Base-by-base conservation (phyloP, 2,797 vertebrate species). In the Catharus ustulatus region DNA sequence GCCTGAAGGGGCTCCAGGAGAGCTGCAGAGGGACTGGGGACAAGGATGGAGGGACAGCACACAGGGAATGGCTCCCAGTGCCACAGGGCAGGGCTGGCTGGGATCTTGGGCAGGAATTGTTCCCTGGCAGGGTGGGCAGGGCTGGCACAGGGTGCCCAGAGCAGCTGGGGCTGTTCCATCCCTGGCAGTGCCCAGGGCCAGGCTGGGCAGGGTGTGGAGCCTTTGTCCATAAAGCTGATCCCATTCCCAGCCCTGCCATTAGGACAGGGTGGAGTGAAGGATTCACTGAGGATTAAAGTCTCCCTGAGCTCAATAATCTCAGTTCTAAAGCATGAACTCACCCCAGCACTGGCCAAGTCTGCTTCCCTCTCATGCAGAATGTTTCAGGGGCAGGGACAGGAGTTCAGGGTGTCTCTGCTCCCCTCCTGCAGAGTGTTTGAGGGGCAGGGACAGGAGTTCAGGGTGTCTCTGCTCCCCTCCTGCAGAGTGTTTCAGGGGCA, bases 331-430 rank as follows among this genome's bases (percentile, higher is more conserved):
- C 40, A 10, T 42, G 52, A 34, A 16, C 16, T 14, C 9, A 13
- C 21, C 15, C 13, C 1, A 2, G 18, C 38, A 0, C 27, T 76
- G 69, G 32, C 24, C 15, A 17, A 48, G 38, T 22, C 16, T 36
- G 16, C 13, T 71, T 15, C 14, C 27, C 11, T 36, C n/a, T 29
- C 3, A 0, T 6, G 15, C 12, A 3, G 58, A 11, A 3, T 13
- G 40, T 12, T 40, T 40, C 11, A 40, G 40, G 40, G 40, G 40
- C 36, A 38, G 34, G 34, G 34, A 34, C 34, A 34, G 8, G 34
- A 34, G 34, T 34, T 34, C 34, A 34, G 34, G 34, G 34, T 34
- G 34, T 34, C 34, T 22, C 16, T 36, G 16, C 13, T 66, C 13
- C 14, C 27, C 11, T 36, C n/a, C 26, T 6, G 15, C 12, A 3